phyloP scores from a whole-genome alignment of 2,797 vertebrate genomes.

The Betta splendens region DNA sequence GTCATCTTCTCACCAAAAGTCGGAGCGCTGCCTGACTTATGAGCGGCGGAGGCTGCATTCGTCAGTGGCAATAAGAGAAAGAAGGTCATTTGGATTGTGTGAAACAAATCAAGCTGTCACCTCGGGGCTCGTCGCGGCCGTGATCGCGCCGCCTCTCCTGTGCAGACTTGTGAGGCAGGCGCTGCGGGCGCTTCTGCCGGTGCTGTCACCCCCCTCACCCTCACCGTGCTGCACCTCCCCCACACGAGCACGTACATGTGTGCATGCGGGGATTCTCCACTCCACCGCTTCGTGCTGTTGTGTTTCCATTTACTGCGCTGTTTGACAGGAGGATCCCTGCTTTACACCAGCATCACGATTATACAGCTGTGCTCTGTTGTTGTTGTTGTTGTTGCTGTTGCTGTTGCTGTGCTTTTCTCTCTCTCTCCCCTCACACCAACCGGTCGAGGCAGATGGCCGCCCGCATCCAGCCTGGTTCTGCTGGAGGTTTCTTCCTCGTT shows the following conservation, averaged over 20 bases:
- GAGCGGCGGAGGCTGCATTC: neutral
- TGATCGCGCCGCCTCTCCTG: conserved; percentile 53
- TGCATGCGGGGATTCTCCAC: conserved; percentile 10
- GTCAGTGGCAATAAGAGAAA: conserved; percentile 26
- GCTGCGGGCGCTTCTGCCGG: conserved; percentile 62
- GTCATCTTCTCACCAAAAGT: conserved; percentile 1
- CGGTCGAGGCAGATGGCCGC: too few species aligned
- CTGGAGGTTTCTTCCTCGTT: too few species aligned
- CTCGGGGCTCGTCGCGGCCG: conserved; percentile 48
- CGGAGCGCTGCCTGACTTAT: neutral
- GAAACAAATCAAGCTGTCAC: conserved; percentile 71
- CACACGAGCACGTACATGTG: conserved; percentile 19
- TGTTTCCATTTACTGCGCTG: neutral
- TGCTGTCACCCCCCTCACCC: conserved; percentile 64
- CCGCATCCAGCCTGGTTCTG: too few species aligned
- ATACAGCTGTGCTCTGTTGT: too few species aligned
- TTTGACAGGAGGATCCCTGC: too few species aligned
- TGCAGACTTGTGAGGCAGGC: conserved; percentile 50
- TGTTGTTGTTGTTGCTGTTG: too few species aligned
- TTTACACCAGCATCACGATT: too few species aligned
- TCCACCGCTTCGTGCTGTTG: neutral
- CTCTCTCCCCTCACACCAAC: too few species aligned
- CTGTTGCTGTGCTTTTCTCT: too few species aligned
- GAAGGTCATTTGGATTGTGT: conserved; percentile 57
- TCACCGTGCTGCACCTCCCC: conserved; percentile 46